A percentile compares a stretch with the other conserved stretches of the same genome.
Conservation (phyloP, 2,797 vertebrate species). For the Pseudotriccus pelzelni region DNA sequence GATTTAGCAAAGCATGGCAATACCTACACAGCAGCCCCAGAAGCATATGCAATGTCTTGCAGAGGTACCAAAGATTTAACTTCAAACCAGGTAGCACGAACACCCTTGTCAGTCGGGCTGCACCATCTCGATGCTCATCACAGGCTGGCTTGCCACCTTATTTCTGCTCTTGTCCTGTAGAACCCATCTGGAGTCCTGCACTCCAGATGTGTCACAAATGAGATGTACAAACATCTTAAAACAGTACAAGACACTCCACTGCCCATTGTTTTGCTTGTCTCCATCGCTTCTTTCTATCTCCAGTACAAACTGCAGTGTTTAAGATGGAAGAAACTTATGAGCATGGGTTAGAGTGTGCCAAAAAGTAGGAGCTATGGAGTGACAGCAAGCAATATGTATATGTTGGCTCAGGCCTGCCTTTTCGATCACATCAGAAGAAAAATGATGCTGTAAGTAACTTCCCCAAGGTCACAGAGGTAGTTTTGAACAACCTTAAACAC, state of each 20-base stretch:
- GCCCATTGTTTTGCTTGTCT: background rate
- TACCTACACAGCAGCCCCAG: background rate
- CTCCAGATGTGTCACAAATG: background rate
- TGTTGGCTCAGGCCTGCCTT: background rate
- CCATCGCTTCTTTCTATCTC: background rate
- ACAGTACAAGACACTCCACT: background rate
- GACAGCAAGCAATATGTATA: background rate
- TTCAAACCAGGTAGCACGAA: background rate
- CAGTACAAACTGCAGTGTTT: background rate
- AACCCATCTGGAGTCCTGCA: background rate
- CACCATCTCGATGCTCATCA: background rate
- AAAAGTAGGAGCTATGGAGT: background rate
- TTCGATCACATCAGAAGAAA: background rate
- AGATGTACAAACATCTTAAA: background rate
- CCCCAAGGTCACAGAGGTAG: background rate
- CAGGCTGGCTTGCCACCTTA: background rate
- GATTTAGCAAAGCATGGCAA: background rate
- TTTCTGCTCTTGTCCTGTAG: background rate
- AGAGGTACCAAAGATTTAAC: background rate
- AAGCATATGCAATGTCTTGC: background rate
- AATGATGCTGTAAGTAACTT: background rate
- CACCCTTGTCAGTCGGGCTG: background rate
- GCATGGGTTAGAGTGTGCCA: background rate
- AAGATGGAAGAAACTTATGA: background rate
- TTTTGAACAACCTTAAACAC: background rate